These are phyloP conservation scores for Geophilus truncorum DNA, from an alignment of 2,888 invertebrate genomes.

Conservation along the genomic window DNA sequence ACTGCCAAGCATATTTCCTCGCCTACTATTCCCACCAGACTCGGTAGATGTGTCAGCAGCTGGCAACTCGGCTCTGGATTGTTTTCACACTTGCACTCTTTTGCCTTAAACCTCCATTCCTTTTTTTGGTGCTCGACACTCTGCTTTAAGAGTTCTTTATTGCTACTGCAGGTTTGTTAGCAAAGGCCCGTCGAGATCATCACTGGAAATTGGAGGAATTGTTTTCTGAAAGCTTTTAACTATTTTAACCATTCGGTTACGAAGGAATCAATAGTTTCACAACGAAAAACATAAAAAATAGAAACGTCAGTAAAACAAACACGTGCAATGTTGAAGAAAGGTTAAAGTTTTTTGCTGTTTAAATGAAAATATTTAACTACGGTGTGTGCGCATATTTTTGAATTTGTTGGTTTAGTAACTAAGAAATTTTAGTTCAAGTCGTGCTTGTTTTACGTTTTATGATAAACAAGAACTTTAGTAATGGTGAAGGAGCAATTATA, in stretches of 20 bases:
- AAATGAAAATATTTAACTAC: no score
- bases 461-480: no score
- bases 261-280: no score
- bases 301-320: no score
- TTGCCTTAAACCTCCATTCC: conserved; percentile 2
- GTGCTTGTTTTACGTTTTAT: no score
- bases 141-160: conserved; percentile 15
- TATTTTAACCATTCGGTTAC: neutral
- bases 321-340: no score
- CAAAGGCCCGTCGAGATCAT: neutral
- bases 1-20: conserved; percentile 19
- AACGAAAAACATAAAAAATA: no score
- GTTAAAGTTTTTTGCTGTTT: no score
- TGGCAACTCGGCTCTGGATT: conserved; percentile 27
- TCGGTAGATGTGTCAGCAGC: conserved; percentile 27
- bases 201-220: neutral
- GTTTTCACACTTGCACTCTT: conserved; percentile 18
- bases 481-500: no score
- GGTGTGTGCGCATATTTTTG: no score
- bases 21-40: conserved; percentile 27
- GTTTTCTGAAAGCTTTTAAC: neutral
- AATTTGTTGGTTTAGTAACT: no score
- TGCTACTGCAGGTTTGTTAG: neutral
- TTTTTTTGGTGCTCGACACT: conserved; percentile 1
- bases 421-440: no score